Percentiles rank a stretch among this genome's conserved stretches.
phyloP scores from a whole-genome alignment of 2,888 invertebrate genomes.

The Lasioglossum morio region DNA sequence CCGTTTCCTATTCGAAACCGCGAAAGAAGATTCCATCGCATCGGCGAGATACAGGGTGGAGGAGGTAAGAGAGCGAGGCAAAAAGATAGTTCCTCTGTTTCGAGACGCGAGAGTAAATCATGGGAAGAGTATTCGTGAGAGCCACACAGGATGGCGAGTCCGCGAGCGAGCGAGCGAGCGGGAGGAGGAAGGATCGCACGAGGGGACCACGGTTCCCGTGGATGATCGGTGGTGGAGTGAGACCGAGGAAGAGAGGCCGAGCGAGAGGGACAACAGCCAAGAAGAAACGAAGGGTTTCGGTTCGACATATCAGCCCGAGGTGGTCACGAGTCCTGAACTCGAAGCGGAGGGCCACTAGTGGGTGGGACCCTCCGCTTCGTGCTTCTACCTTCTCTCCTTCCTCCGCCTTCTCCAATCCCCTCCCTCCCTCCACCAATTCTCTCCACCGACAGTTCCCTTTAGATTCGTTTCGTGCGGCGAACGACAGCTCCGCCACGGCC shows the following conservation, averaged over 20 bases:
- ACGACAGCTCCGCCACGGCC: slow-evolving; percentile 59
- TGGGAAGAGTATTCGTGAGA: slow-evolving; percentile 83
- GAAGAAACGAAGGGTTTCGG: slow-evolving; percentile 80
- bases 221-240: slow-evolving; percentile 63
- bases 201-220: slow-evolving; percentile 59
- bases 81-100: slow-evolving; percentile 63
- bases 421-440: no score
- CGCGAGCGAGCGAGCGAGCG: slow-evolving; percentile 63
- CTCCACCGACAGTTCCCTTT: slow-evolving; percentile 30
- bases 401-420: not conserved
- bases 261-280: slow-evolving; percentile 70
- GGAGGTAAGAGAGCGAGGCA: slow-evolving; percentile 26
- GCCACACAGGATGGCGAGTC: slow-evolving; percentile 69
- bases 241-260: slow-evolving; percentile 14
- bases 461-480: slow-evolving; percentile 46
- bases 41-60: slow-evolving; percentile 52
- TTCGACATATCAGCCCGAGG: slow-evolving; percentile 84
- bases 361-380: slow-evolving; percentile 82
- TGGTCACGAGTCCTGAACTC: slow-evolving; percentile 83
- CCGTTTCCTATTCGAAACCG: slow-evolving; percentile 52
- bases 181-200: slow-evolving; percentile 39
- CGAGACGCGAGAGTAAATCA: slow-evolving; percentile 80
- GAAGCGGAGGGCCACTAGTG: slow-evolving; percentile 78
- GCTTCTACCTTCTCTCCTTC: slow-evolving; percentile 63
- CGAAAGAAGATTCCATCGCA: slow-evolving; percentile 59